Evolutionary conservation across 2,113 vertebrate genomes (phyloP).

Genomic region (Formicarius rufipectus): DNA sequence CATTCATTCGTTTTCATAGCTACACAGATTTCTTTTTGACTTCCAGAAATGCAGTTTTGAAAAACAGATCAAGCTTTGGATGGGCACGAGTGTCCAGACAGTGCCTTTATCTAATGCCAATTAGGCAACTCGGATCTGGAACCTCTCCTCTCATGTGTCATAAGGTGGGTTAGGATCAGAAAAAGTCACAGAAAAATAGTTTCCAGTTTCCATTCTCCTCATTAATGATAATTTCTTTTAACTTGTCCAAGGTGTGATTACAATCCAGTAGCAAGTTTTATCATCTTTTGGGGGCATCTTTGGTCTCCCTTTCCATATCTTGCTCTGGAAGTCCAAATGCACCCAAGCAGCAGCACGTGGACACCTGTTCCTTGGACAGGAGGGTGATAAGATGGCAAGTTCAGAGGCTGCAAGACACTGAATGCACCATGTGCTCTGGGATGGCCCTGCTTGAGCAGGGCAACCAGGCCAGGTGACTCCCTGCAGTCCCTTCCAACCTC

Average conservation of each 20-base stretch:
- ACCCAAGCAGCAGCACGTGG: background rate
- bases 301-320: background rate
- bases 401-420: background rate
- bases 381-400: background rate
- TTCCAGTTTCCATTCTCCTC: background rate
- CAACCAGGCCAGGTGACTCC: background rate
- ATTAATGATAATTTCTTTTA: background rate
- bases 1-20: background rate
- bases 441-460: background rate
- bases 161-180: background rate
- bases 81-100: background rate
- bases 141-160: background rate
- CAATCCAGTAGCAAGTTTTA: background rate
- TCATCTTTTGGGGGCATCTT: background rate
- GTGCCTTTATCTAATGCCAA: background rate
- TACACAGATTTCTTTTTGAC: background rate
- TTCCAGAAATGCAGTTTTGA: background rate
- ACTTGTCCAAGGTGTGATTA: background rate
- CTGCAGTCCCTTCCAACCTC: background rate
- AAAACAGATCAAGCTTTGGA: background rate
- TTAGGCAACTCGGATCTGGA: background rate
- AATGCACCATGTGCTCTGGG: background rate
- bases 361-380: background rate
- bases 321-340: background rate
- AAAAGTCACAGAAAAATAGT: background rate